phyloP scores from a whole-genome alignment of 2,888 invertebrate genomes.

The Eueremaeus valkanovi region DNA sequence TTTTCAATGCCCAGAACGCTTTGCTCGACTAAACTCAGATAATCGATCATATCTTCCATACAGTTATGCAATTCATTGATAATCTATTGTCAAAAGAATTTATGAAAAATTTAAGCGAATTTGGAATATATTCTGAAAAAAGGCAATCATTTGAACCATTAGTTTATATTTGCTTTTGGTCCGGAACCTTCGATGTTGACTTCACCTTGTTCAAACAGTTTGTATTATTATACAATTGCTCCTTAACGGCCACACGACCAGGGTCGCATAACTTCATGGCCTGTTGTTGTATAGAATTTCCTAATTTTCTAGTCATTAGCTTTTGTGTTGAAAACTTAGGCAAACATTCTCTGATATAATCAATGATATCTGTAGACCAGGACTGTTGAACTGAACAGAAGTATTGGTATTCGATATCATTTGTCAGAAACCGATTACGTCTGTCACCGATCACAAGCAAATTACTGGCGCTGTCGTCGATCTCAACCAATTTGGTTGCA shows the following conservation, averaged over 20 bases:
- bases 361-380: neutral
- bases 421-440: conserved; percentile 1
- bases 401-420: neutral
- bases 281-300: conserved; percentile 5
- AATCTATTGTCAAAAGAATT: neutral
- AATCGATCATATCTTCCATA: conserved; percentile 35
- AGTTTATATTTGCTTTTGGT: neutral
- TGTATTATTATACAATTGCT: neutral
- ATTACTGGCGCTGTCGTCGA: conserved; percentile 20
- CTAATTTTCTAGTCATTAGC: conserved; percentile 23
- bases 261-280: neutral
- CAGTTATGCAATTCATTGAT: conserved; percentile 20
- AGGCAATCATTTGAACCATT: neutral
- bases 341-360: conserved; percentile 18
- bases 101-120: neutral
- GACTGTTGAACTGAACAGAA: conserved; percentile 8
- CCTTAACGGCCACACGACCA: too few relatives aligned
- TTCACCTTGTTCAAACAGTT: conserved; percentile 9
- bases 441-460: conserved; percentile 25
- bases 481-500: neutral
- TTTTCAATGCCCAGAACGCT: neutral
- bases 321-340: neutral
- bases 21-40: neutral
- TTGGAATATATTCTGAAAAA: neutral
- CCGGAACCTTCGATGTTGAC: neutral